phyloP scores from a whole-genome alignment of 2,888 invertebrate genomes.

The Folsomia manolachei region DNA sequence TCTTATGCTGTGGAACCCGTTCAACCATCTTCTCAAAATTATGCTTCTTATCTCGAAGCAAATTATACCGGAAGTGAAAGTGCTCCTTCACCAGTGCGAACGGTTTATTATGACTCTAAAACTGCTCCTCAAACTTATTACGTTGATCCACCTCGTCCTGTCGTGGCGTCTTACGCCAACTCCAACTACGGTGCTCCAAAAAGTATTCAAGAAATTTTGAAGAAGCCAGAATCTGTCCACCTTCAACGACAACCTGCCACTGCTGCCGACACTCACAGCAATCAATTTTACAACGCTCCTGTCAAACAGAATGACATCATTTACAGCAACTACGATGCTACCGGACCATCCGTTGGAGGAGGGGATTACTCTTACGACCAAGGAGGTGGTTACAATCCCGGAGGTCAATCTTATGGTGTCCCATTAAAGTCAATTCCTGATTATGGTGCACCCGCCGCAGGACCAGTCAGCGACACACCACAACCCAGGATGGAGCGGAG shows the following conservation, averaged over 20 bases:
- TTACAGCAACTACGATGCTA: conserved; percentile 1
- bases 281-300: not conserved
- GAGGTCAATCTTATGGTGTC: not conserved
- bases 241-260: not conserved
- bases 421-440: not conserved
- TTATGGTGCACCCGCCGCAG: not conserved
- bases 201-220: conserved; percentile 10
- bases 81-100: not conserved
- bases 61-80: not conserved
- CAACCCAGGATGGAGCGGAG: not conserved
- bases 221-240: not conserved
- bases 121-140: not conserved
- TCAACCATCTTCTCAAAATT: not conserved
- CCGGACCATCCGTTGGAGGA: not conserved
- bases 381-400: not conserved
- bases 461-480: too few relatives aligned
- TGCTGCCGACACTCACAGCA: not conserved
- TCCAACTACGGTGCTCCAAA: not conserved
- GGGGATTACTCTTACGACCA: not conserved
- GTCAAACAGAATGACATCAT: not conserved
- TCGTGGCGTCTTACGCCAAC: not conserved
- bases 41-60: not conserved
- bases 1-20: not conserved
- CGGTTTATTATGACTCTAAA: not conserved
- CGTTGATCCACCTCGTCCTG: too few relatives aligned